Percentiles rank a stretch among this genome's conserved stretches.
phyloP scores from a whole-genome alignment of 2,797 vertebrate genomes.

The Cetoscarus ocellatus region DNA sequence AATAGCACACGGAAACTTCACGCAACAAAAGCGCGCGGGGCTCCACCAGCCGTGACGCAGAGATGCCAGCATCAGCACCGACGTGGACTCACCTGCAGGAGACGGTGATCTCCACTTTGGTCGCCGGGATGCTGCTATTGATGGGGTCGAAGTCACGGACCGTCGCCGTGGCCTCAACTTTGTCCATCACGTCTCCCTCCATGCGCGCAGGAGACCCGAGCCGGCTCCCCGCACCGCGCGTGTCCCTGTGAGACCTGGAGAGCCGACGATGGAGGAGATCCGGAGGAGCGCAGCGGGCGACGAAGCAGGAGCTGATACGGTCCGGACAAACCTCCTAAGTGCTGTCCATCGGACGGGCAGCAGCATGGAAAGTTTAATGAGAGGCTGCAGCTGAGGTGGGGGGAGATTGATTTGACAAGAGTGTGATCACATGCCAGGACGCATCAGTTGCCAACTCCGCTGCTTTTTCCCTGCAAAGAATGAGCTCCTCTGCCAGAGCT shows the following conservation, averaged over 20 bases:
- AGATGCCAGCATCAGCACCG: slow-evolving; percentile 3
- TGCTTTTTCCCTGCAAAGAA: slow-evolving; percentile 52
- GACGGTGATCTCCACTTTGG: slow-evolving; percentile 96
- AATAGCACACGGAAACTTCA: neutral
- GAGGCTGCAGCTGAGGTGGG: slow-evolving; percentile 28
- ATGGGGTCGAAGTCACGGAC: slow-evolving; percentile 90
- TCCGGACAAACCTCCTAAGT: slow-evolving; percentile 64
- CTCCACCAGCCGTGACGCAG: slow-evolving; percentile 32
- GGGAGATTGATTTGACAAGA: slow-evolving; percentile 15
- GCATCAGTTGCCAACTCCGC: slow-evolving; percentile 50
- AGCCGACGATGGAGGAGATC: slow-evolving; percentile 55
- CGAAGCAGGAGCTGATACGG: slow-evolving; percentile 38
- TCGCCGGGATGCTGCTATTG: slow-evolving; percentile 91
- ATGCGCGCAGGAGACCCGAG: slow-evolving; percentile 77
- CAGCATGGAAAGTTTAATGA: slow-evolving; percentile 75
- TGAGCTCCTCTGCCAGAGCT: slow-evolving; percentile 65
- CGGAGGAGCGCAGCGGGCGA: slow-evolving; percentile 45
- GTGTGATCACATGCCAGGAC: slow-evolving; percentile 51
- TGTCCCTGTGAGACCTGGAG: slow-evolving; percentile 51
- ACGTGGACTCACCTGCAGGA: slow-evolving; percentile 91
- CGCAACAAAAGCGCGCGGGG: slow-evolving; percentile 29
- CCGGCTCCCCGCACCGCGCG: slow-evolving; percentile 69
- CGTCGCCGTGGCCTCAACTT: slow-evolving; percentile 90
- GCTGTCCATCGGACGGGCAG: slow-evolving; percentile 58
- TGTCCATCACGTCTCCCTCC: slow-evolving; percentile 92